Base-by-base conservation (phyloP, 2,888 invertebrate species). In the Pammene aurita region DNA sequence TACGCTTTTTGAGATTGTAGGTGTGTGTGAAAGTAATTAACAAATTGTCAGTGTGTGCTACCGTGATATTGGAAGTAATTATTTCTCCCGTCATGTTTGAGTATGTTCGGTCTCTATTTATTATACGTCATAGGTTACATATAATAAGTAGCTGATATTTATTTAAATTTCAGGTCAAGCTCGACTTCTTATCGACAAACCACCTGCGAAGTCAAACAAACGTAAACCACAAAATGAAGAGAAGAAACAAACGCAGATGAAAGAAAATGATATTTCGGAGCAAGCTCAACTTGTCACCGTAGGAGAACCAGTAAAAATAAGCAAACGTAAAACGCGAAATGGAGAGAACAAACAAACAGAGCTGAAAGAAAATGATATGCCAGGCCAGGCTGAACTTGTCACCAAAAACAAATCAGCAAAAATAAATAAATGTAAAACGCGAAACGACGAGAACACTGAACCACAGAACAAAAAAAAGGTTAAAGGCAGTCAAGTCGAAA, bases 371-470 rank as follows among this genome's bases (percentile, higher is more conserved):
- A 9, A 9, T 38, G 7, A n/a, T 1, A 46, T 7, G 13, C 42
- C 13, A 26, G 52, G 2, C 2, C 52, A 52, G 52, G 26, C 26
- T 11, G 35, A 9, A 50, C 16, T 38, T 7, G 13, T 7, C 18
- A 26, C 14, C 7, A 41, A 48, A 26, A 26, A 26, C 4, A 4
- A 26, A 26, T 4, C 26, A 26, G 26, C 26, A 7, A 66, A 66
- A 18, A 52, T 1, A 18, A 66, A 54, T 0, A 66, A 60, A 46
- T 35, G 44, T 6, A 54, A 34, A 54, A 7, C n/a, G 13, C 34
- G 6, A 14, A 34, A n/a, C 7, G 38, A 54, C 44, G 11, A 35
- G 0, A 60, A 42, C 7, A 50, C 5, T 4, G 42, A 66, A 46
- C 16, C 44, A 16, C 44, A 13, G 0, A 16, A 4, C 11, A 16